Evolutionary conservation across 2,113 vertebrate genomes (phyloP).

Genomic region (Phylloscopus trochiloides): DNA sequence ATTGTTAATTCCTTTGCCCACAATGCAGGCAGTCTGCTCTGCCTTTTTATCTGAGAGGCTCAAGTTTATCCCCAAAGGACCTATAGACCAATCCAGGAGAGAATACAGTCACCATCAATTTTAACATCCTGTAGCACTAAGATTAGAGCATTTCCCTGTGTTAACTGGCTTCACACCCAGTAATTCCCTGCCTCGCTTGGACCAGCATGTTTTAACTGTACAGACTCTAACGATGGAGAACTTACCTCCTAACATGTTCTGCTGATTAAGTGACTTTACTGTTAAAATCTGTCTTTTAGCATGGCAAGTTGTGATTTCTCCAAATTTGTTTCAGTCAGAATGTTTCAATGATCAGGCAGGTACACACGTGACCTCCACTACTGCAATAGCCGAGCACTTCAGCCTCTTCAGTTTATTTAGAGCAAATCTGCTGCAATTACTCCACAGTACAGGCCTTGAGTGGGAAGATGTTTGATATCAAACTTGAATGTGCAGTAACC

Average conservation of each 20-base stretch:
- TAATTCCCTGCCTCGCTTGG: not conserved
- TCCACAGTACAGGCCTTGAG: not conserved
- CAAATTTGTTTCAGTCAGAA: not conserved
- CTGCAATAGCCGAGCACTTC: not conserved
- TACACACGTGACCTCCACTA: fast-evolving
- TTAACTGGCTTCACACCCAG: not conserved
- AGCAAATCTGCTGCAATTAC: not conserved
- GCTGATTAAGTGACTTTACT: not conserved
- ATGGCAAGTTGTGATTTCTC: not conserved
- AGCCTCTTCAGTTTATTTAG: not conserved
- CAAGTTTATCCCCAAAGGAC: not conserved
- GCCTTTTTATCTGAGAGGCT: not conserved
- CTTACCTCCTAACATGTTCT: not conserved
- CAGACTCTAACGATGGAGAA: not conserved
- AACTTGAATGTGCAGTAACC: not conserved
- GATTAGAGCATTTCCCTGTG: not conserved
- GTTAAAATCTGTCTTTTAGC: not conserved
- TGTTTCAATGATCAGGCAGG: not conserved
- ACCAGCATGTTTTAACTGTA: not conserved
- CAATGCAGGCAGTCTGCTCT: not conserved
- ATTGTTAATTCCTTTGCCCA: not conserved
- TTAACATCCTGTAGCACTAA: not conserved
- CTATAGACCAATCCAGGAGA: not conserved
- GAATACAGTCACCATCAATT: not conserved
- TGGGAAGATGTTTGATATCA: not conserved